Evolutionary conservation across 64 coral and sea anemone genomes (phyloP).

Genomic region (Porites lutea): DNA sequence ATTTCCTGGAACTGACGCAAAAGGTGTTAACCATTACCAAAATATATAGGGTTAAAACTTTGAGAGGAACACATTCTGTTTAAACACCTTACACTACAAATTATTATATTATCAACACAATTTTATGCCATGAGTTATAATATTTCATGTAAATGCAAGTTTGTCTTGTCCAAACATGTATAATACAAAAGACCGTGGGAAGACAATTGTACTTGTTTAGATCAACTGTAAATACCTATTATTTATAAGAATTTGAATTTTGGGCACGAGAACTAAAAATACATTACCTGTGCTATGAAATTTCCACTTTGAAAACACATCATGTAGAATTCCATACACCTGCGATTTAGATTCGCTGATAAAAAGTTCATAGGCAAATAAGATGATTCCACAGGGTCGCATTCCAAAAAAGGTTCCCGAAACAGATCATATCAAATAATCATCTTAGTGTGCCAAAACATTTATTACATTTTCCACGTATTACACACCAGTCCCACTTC

Average conservation of each 20-base stretch:
- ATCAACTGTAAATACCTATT: too few relatives aligned
- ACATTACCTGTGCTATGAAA: conserved; percentile 12
- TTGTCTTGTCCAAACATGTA: neutral
- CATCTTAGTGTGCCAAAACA: conserved; percentile 2
- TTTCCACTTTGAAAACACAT: conserved; percentile 40
- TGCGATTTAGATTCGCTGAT: conserved; percentile 55
- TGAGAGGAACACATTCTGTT: conserved; percentile 4
- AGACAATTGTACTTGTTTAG: neutral
- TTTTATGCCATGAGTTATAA: neutral
- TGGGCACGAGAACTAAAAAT: too few relatives aligned
- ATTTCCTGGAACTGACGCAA: conserved; percentile 1
- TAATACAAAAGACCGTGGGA: neutral
- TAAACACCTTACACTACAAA: conserved; percentile 2
- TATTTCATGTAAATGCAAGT: neutral
- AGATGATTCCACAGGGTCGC: conserved; percentile 47
- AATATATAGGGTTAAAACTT: neutral
- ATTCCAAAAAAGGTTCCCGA: conserved; percentile 61
- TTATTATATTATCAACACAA: too few relatives aligned
- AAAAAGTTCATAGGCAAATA: conserved; percentile 43
- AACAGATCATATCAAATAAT: too few relatives aligned
- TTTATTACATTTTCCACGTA: neutral
- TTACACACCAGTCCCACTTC: neutral
- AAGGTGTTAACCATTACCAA: neutral
- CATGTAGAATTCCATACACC: conserved; percentile 55
- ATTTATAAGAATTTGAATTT: too few relatives aligned